Conservation (phyloP, 2,113 vertebrate species). For the Meriones unguiculatus region DNA sequence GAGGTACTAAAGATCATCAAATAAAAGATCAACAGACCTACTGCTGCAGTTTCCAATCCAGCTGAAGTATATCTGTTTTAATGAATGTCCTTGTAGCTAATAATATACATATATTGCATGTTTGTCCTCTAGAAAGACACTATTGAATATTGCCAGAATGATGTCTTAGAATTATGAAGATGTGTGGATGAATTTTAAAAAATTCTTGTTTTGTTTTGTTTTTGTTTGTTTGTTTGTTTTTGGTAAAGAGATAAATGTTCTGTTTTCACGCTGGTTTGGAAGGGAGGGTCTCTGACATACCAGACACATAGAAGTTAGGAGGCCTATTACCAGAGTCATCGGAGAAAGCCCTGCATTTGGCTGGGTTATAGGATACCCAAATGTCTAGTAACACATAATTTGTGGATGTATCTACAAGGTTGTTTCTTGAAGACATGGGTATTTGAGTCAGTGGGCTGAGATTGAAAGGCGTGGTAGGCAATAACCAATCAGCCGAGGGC, state of each 20-base stretch:
- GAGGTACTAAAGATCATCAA: fast-evolving
- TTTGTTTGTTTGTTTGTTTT: background rate
- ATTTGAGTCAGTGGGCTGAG: background rate
- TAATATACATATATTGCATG: background rate
- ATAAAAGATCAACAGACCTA: background rate
- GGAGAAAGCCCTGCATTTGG: background rate
- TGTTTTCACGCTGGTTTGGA: background rate
- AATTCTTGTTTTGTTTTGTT: background rate
- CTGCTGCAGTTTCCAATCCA: background rate
- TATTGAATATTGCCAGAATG: background rate
- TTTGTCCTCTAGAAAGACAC: background rate
- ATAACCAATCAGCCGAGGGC: background rate
- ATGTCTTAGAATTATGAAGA: background rate
- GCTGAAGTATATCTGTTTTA: background rate
- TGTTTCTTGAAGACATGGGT: background rate
- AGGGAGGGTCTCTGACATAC: background rate
- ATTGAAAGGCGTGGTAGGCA: background rate
- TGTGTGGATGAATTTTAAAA: background rate
- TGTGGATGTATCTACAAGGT: background rate
- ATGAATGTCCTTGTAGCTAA: conserved; percentile 10
- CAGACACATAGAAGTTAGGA: background rate
- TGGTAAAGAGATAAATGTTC: background rate
- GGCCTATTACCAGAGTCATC: background rate
- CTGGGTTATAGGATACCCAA: background rate
- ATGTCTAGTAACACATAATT: background rate